phyloP scores from a whole-genome alignment of 2,888 invertebrate genomes.

The Villa cingulata region DNA sequence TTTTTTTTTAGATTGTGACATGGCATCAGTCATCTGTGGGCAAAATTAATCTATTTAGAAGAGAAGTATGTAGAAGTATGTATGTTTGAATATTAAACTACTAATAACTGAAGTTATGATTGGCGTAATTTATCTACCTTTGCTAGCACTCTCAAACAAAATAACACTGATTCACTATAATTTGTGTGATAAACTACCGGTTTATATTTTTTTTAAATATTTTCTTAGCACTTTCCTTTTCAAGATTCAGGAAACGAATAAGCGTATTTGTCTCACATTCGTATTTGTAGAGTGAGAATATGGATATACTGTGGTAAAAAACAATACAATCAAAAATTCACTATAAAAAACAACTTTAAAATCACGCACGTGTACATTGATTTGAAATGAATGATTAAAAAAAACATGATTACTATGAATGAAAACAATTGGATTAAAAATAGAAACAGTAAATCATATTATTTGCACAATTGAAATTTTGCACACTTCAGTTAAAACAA shows the following conservation, averaged over 20 bases:
- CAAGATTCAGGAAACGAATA: not conserved
- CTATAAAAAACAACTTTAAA: no score
- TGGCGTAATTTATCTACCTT: constrained; percentile 1
- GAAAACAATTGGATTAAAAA: no score
- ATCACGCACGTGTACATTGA: no score
- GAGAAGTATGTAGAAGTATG: not conserved
- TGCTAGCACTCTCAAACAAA: constrained; percentile 1
- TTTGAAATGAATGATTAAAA: no score
- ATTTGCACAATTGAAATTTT: no score
- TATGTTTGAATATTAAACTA: not conserved
- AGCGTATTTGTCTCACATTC: not conserved
- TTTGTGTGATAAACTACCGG: not conserved
- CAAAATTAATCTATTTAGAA: not conserved
- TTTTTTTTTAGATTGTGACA: not conserved
- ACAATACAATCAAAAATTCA: no score
- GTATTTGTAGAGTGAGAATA: not conserved
- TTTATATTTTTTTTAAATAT: not conserved
- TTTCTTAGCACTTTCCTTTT: constrained; percentile 1
- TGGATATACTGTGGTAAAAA: no score
- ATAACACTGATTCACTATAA: not conserved
- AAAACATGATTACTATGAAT: no score
- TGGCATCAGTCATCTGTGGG: not conserved
- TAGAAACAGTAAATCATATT: no score
- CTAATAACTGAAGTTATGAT: constrained; percentile 1
- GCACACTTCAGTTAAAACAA: no score